A percentile compares a stretch with the other conserved stretches of the same genome.
These are phyloP conservation scores for Psylliodes chrysocephalus DNA, from an alignment of 2,888 invertebrate genomes.

Conservation along the genomic window DNA sequence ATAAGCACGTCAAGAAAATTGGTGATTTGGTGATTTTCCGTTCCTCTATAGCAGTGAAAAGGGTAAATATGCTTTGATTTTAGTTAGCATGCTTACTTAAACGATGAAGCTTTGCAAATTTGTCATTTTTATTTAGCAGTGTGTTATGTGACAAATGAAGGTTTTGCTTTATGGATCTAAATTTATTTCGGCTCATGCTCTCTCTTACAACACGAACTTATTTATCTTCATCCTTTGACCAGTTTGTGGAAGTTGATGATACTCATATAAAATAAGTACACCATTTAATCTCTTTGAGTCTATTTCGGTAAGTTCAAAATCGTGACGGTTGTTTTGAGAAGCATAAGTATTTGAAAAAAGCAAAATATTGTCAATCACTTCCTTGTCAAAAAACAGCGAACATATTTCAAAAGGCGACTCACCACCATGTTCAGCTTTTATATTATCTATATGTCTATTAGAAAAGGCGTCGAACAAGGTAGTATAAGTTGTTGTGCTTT, in stretches of 20 bases:
- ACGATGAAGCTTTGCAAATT: no score
- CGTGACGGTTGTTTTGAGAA: neutral
- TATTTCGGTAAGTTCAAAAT: neutral
- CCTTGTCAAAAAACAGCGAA: neutral
- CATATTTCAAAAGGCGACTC: no score
- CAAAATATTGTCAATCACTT: neutral
- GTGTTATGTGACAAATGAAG: constrained; percentile 33
- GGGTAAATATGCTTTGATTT: no score
- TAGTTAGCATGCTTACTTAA: no score
- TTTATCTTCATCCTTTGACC: constrained; percentile 18
- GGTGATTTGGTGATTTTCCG: no score
- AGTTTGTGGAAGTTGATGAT: constrained; percentile 1
- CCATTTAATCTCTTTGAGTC: neutral
- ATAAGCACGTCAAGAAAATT: no score
- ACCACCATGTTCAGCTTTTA: no score
- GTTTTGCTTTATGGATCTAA: constrained; percentile 19
- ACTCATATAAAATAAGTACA: neutral
- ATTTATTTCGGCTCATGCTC: constrained; percentile 13
- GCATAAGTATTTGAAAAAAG: neutral
- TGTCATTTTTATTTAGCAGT: constrained; percentile 22
- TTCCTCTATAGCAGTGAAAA: no score
- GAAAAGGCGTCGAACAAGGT: no score
- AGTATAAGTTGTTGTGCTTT: no score
- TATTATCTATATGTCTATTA: no score
- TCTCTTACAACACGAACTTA: constrained; percentile 20